Percentiles rank a stretch among this genome's conserved stretches.
These are phyloP conservation scores for Allolobophora icterica DNA, from an alignment of 2,888 invertebrate genomes.

Conservation along the genomic window DNA sequence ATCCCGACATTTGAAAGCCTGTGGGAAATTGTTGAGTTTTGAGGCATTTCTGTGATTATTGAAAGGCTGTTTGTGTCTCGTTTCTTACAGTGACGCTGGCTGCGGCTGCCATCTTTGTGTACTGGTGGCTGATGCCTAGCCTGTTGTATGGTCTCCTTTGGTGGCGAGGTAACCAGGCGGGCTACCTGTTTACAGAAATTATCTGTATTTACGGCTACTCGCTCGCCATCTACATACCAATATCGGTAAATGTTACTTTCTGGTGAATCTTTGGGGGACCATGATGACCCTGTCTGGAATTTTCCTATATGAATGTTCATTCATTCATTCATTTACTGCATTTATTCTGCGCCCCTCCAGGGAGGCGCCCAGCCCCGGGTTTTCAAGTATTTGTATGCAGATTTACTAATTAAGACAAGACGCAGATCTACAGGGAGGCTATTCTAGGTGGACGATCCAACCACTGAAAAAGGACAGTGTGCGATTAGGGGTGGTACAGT, in stretches of 20 bases:
- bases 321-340: no score
- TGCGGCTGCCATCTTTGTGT: constrained; percentile 85
- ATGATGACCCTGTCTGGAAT: no score
- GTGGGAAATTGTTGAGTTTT: no score
- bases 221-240: constrained; percentile 88
- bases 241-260: constrained; percentile 71
- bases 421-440: no score
- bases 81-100: constrained; percentile 82
- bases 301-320: not conserved
- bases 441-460: no score
- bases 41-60: not conserved
- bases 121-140: constrained; percentile 85
- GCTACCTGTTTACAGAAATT: constrained; percentile 77
- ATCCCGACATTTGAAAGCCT: no score
- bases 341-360: no score
- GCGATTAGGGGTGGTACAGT: no score
- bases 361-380: no score
- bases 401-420: no score
- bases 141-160: constrained; percentile 84
- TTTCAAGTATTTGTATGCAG: no score
- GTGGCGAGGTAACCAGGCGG: constrained; percentile 73
- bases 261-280: not conserved
- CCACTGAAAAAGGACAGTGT: no score
- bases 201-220: constrained; percentile 95
- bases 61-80: not conserved